A percentile compares a stretch with the other conserved stretches of the same genome.
Conservation (phyloP, 2,113 vertebrate species). For the Lepidiolamprologus cunningtoni region DNA sequence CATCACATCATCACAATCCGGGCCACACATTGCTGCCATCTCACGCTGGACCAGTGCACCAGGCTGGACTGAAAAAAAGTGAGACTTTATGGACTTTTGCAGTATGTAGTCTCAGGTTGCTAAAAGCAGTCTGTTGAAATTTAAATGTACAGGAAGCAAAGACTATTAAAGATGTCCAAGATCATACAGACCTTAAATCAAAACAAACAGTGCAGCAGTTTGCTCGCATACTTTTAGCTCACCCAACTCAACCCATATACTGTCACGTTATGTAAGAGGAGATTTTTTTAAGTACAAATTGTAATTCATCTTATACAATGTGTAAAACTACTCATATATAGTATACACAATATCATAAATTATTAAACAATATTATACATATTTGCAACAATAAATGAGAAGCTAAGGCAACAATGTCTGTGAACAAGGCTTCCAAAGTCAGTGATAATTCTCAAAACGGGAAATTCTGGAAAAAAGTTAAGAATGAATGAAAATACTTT, state of each 20-base stretch:
- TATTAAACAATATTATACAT: neutral
- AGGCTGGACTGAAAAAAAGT: neutral
- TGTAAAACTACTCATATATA: neutral
- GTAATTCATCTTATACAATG: neutral
- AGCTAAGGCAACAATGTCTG: neutral
- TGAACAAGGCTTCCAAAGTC: accelerated
- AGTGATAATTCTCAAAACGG: accelerated
- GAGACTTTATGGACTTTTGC: neutral
- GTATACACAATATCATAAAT: neutral
- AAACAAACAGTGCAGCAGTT: neutral
- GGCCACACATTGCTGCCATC: constrained; percentile 50
- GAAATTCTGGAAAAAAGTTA: neutral
- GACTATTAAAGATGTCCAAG: neutral
- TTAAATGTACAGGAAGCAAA: neutral
- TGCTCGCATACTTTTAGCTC: neutral
- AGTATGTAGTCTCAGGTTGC: neutral
- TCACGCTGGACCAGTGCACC: neutral
- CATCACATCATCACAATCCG: constrained; percentile 59
- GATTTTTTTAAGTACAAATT: neutral
- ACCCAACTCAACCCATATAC: no score
- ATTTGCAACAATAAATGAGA: neutral
- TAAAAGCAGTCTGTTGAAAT: neutral
- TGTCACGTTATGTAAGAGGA: neutral
- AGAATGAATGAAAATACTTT: neutral
- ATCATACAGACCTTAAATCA: neutral